Evolutionary conservation across 2,797 vertebrate genomes (phyloP), one percentile per base, ranked within the genome.

Genomic region (Scolopax bukidnonensis): DNA sequence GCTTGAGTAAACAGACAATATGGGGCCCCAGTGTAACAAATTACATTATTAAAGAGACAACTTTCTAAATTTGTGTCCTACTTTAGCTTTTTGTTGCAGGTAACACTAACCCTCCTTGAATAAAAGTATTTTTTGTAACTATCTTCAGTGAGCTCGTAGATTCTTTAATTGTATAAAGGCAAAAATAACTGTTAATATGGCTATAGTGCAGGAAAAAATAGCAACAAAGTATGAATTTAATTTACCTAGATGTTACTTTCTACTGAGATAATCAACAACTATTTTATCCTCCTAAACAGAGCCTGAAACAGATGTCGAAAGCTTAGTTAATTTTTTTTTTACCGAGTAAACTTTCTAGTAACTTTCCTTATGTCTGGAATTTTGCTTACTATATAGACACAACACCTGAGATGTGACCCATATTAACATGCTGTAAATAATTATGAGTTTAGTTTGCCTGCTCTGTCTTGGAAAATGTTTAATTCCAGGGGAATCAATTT

Each of bases 1-100:
- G 98, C 98, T 95, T 97, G 94, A 97, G 97, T 96, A 98, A 98
- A 98, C 91, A 97, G 96, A 97, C 97, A 98, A 92, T 91, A 97
- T 91, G 94, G 95, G 68, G 38, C 95, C 97, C 96, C 95, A 96
- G 80, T 93, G 77, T 85, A 93, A 93, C 84, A 96, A 98, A 97
- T 97, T 98, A 95, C 96, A 98, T 98, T 98, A 98, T 97, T 98
- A 98, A 98, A 97, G 96, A 97, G 93, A 95, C 70, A 95, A 30
- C 38, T 85, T 89, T 67, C 85, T 70, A 86, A 69, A 96, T 96
- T 56, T 84, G 40, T 96, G 84, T 38, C 51, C 75, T 96, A 95
- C 81, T 47, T 93, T 97, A 96, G 68, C 20, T 69, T 94, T 95
- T 86, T 81, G 64, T 93, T 94, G 56, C 41, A 91, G 47, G 24